These are phyloP conservation scores for Vollenhovia emeryi DNA, from an alignment of 1,140 invertebrate species.

Conservation along the genomic window DNA sequence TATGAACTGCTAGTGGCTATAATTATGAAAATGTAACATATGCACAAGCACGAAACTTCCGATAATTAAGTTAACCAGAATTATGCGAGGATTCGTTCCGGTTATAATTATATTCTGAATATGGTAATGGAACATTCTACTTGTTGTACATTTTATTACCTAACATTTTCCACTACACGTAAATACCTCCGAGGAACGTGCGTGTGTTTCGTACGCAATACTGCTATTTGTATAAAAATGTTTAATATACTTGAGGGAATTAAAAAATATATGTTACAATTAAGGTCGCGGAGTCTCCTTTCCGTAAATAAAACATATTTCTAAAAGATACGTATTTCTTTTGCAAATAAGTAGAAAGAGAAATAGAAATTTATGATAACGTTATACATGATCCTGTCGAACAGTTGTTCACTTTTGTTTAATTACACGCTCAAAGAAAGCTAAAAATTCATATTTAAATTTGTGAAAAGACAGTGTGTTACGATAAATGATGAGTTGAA, in stretches of 20 bases:
- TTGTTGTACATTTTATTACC: neutral
- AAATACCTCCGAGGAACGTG: neutral
- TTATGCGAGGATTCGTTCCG: neutral
- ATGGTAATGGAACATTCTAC: neutral
- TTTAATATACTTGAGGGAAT: neutral
- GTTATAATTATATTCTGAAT: neutral
- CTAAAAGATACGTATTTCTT: neutral
- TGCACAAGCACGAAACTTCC: slow-evolving; percentile 42
- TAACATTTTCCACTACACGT: slow-evolving; percentile 9
- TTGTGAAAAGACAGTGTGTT: neutral
- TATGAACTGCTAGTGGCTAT: neutral
- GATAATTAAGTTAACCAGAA: slow-evolving; percentile 58
- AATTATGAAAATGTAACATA: slow-evolving; percentile 61
- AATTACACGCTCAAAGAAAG: neutral
- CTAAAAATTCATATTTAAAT: neutral
- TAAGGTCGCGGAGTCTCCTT: neutral
- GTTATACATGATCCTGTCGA: neutral
- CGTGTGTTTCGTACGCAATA: neutral
- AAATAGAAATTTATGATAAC: neutral
- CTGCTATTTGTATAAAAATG: neutral
- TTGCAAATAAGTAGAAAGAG: neutral
- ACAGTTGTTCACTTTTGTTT: neutral
- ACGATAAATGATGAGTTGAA: neutral
- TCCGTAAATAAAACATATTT: too few species aligned
- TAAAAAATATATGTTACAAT: slow-evolving; percentile 3